Conservation (phyloP, 2,888 invertebrate genomes). For the Tinea pellionella region DNA sequence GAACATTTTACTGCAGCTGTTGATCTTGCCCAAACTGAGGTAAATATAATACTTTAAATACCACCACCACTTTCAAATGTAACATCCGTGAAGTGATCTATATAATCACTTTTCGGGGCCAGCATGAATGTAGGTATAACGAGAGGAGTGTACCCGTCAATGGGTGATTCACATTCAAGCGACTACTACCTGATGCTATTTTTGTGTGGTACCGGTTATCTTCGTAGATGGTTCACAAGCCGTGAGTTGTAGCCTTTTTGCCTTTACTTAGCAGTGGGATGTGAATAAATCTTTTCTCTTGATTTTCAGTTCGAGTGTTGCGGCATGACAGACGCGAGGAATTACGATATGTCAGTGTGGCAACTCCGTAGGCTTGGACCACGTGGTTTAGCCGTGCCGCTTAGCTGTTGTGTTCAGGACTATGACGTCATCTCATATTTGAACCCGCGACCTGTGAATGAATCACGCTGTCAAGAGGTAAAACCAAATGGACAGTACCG, state of each 20-base stretch:
- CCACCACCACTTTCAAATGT: no score
- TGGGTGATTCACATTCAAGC: no score
- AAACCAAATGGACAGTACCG: slow-evolving; percentile 69
- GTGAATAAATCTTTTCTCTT: no score
- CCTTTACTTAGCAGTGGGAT: no score
- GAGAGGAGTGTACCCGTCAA: no score
- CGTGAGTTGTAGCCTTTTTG: no score
- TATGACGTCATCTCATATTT: slow-evolving; percentile 72
- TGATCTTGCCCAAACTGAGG: slow-evolving; percentile 79
- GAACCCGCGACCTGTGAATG: slow-evolving; percentile 80
- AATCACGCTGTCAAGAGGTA: slow-evolving; percentile 76
- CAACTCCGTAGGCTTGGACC: slow-evolving; percentile 79
- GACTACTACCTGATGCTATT: no score
- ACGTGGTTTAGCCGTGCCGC: slow-evolving; percentile 75
- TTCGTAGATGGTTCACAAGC: no score
- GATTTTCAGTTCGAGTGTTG: slow-evolving; percentile 79
- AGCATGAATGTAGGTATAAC: no score
- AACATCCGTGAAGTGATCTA: no score
- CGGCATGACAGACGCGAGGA: slow-evolving; percentile 80
- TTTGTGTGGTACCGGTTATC: no score
- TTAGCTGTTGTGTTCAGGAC: slow-evolving; percentile 76
- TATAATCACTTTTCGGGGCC: no score
- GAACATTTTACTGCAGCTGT: slow-evolving; percentile 84
- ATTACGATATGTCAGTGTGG: slow-evolving; percentile 87
- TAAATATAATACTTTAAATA: slow-evolving; percentile 22